These are phyloP conservation scores for Erannis defoliaria DNA, from an alignment of 2,888 invertebrate genomes.

Conservation along the genomic window DNA sequence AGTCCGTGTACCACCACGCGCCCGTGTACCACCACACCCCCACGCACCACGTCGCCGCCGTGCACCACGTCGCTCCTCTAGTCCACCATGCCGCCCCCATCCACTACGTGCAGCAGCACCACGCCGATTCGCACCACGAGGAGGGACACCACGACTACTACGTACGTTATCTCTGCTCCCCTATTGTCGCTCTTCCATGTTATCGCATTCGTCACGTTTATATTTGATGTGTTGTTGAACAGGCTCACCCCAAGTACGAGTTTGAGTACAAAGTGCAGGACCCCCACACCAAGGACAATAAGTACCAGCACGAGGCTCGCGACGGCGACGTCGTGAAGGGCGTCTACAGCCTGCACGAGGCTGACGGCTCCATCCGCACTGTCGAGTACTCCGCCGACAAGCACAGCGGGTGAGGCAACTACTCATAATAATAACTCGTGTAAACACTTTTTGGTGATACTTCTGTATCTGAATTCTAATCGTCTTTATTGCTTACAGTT, in stretches of 20 bases:
- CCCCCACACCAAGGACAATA: conserved; percentile 85
- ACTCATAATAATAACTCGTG: no score
- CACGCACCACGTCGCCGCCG: conserved; percentile 41
- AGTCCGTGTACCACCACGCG: conserved; percentile 35
- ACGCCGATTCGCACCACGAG: conserved; percentile 39
- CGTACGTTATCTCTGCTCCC: conserved; percentile 52
- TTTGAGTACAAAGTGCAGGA: conserved; percentile 84
- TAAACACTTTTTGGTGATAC: neutral
- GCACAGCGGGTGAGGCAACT: conserved; percentile 70
- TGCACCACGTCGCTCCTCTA: conserved; percentile 31
- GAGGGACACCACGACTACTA: conserved; percentile 58
- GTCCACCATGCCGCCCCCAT: conserved; percentile 33
- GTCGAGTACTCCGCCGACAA: conserved; percentile 80
- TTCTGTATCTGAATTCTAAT: no score
- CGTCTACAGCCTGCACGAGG: conserved; percentile 86
- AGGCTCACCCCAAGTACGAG: conserved; percentile 83
- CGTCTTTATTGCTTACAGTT: conserved; percentile 60
- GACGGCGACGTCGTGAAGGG: conserved; percentile 86
- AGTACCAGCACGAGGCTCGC: conserved; percentile 82
- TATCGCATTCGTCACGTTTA: neutral
- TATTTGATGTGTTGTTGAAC: neutral
- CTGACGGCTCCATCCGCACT: conserved; percentile 82
- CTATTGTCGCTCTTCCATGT: neutral
- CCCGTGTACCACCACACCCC: conserved; percentile 36
- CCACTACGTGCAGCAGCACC: conserved; percentile 39